These are phyloP conservation scores for Gymnothorax reevesii DNA, from an alignment of 2,797 vertebrate genomes.

Conservation along the genomic window DNA sequence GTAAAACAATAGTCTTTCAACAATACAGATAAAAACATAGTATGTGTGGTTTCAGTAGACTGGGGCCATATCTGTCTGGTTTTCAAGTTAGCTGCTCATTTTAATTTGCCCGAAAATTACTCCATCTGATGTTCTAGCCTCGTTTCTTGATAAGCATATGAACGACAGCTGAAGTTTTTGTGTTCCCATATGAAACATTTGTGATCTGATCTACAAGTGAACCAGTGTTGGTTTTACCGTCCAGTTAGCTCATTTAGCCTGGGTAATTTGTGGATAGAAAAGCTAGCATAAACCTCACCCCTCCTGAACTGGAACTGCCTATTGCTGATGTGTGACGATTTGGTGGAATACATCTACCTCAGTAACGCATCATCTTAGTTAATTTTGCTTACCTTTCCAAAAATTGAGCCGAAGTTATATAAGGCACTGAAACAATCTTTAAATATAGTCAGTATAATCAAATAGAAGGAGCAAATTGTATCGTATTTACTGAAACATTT, in stretches of 20 bases:
- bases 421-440: neutral
- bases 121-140: neutral
- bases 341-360: constrained; percentile 6
- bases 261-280: neutral
- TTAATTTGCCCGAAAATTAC: neutral
- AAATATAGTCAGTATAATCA: neutral
- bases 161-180: neutral
- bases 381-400: neutral
- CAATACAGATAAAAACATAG: neutral
- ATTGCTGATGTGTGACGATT: neutral
- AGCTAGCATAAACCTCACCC: neutral
- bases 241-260: neutral
- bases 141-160: neutral
- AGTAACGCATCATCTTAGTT: neutral
- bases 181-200: neutral
- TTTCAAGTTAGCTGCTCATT: neutral
- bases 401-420: neutral
- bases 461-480: neutral
- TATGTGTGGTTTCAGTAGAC: neutral
- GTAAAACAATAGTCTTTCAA: neutral
- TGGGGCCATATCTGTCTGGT: neutral
- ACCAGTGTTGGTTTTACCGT: neutral
- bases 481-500: neutral
- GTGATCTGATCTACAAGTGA: neutral
- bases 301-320: neutral